phyloP scores from a whole-genome alignment of 2,113 vertebrate genomes.

The Tetrax tetrax region DNA sequence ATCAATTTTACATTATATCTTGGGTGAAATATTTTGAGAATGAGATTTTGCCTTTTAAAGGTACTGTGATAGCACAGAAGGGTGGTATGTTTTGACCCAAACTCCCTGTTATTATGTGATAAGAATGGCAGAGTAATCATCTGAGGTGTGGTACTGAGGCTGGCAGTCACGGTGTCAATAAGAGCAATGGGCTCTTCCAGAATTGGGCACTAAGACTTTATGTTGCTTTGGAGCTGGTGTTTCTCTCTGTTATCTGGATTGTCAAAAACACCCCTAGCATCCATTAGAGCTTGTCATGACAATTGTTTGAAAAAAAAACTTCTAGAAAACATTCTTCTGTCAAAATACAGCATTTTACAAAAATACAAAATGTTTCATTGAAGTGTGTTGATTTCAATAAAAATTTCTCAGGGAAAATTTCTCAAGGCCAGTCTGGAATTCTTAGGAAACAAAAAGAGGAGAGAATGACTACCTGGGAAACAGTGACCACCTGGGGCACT shows the following conservation, averaged over 20 bases:
- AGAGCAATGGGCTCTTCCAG: not conserved
- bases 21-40: not conserved
- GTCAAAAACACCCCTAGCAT: not conserved
- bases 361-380: not conserved
- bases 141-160: not conserved
- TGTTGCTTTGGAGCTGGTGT: not conserved
- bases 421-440: not conserved
- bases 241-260: not conserved
- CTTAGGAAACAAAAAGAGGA: not conserved
- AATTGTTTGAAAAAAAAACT: not conserved
- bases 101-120: not conserved
- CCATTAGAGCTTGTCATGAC: conserved; percentile 32
- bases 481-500: not conserved
- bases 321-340: conserved; percentile 11
- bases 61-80: not conserved
- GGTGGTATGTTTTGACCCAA: not conserved
- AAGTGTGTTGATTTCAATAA: not conserved
- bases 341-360: conserved; percentile 29
- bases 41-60: not conserved
- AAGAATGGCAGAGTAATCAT: not conserved
- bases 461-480: not conserved
- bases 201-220: not conserved
- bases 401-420: not conserved
- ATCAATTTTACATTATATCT: not conserved
- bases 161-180: not conserved